phyloP scores from a whole-genome alignment of 2,888 invertebrate genomes.

The Rhyacophila evoluta region DNA sequence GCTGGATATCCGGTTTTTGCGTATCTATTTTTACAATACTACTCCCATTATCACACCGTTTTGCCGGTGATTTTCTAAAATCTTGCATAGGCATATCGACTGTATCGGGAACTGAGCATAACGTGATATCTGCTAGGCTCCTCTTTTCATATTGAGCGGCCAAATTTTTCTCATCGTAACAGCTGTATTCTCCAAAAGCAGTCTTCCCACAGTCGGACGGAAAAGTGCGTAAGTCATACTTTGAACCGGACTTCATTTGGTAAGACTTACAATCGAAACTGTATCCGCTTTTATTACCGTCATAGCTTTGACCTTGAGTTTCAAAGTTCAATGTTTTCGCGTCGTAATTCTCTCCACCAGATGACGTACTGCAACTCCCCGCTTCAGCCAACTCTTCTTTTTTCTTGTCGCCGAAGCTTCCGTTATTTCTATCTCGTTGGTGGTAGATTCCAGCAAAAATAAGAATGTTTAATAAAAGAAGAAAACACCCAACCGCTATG shows the following conservation, averaged over 20 bases:
- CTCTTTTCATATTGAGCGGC: conserved; percentile 69
- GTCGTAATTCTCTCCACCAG: conserved; percentile 70
- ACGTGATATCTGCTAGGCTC: conserved; percentile 72
- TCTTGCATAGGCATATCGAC: conserved; percentile 76
- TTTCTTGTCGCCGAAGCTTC: conserved; percentile 76
- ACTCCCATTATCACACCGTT: conserved; percentile 59
- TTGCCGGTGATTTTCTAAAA: conserved; percentile 72
- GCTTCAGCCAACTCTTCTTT: conserved; percentile 83
- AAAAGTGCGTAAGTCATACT: conserved; percentile 68
- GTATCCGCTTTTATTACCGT: conserved; percentile 68
- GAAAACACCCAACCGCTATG: conserved; percentile 86
- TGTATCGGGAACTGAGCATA: conserved; percentile 63
- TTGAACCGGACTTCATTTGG: conserved; percentile 63
- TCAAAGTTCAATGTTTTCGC: conserved; percentile 69
- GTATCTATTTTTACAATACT: conserved; percentile 69
- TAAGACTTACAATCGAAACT: conserved; percentile 72
- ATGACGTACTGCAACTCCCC: conserved; percentile 76
- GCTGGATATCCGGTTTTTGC: conserved; percentile 69
- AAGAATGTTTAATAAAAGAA: conserved; percentile 83
- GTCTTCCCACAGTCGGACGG: conserved; percentile 68
- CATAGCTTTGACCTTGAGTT: conserved; percentile 64
- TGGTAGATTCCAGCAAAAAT: conserved; percentile 93
- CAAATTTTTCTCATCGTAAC: conserved; percentile 73
- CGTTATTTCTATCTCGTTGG: conserved; percentile 75
- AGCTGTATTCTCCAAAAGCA: conserved; percentile 75